phyloP scores from a whole-genome alignment of 1,140 invertebrate species.

The Penaeus indicus region DNA sequence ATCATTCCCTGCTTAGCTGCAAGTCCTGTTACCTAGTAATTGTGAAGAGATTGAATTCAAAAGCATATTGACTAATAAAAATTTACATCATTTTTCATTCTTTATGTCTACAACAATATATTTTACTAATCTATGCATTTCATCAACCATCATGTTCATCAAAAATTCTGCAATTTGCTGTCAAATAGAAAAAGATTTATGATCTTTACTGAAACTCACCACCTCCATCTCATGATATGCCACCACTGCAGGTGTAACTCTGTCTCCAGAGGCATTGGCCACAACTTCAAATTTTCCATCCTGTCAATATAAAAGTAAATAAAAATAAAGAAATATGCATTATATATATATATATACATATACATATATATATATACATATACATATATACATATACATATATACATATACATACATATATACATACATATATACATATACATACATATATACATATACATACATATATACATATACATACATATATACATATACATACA shows the following conservation, averaged over 20 bases:
- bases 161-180: no score
- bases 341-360: no score
- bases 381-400: no score
- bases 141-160: no score
- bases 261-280: constrained; percentile 84
- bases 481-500: no score
- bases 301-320: constrained; percentile 48
- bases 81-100: neutral
- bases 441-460: no score
- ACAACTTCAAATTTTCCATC: constrained; percentile 83
- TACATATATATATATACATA: no score
- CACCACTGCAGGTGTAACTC: constrained; percentile 82
- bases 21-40: constrained; percentile 75
- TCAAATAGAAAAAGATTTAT: neutral
- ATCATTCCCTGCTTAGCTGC: constrained; percentile 80
- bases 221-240: constrained; percentile 79
- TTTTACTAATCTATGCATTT: neutral
- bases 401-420: no score
- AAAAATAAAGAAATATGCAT: neutral
- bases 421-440: no score
- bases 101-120: neutral
- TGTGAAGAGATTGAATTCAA: neutral
- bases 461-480: no score
- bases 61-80: neutral
- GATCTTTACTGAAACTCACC: constrained; percentile 67